Evolutionary conservation across 2,888 invertebrate species (phyloP).

Genomic region (Aphelenchoides bicaudatus): DNA sequence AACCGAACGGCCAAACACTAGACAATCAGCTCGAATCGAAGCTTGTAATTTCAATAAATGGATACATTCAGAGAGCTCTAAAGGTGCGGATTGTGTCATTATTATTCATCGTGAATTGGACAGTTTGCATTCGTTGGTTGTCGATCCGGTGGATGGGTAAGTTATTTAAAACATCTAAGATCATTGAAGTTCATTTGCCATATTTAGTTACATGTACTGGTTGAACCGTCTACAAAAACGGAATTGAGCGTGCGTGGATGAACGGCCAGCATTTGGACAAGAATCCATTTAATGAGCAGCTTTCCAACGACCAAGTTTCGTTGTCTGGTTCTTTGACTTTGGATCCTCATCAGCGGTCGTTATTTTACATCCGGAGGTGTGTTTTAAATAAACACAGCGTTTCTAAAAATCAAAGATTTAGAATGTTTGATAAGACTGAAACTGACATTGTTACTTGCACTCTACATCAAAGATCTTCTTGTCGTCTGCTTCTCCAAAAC

Average conservation of each 20-base stretch:
- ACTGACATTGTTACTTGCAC: slow-evolving; percentile 31
- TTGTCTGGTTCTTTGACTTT: slow-evolving; percentile 26
- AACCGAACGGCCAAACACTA: slow-evolving; percentile 26
- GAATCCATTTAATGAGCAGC: slow-evolving; percentile 35
- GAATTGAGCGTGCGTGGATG: slow-evolving; percentile 41
- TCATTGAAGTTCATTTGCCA: not conserved
- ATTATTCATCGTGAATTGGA: slow-evolving; percentile 30
- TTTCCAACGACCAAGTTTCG: slow-evolving; percentile 29
- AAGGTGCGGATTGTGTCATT: slow-evolving; percentile 22
- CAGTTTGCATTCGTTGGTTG: slow-evolving; percentile 34
- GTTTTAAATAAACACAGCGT: slow-evolving; percentile 7
- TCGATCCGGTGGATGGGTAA: slow-evolving; percentile 41
- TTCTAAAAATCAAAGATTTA: too few relatives aligned
- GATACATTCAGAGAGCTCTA: not conserved
- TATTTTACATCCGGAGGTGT: slow-evolving; percentile 28
- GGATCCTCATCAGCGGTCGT: slow-evolving; percentile 19
- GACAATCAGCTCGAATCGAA: slow-evolving; percentile 32
- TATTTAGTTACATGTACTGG: slow-evolving; percentile 42
- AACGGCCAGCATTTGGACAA: slow-evolving; percentile 35
- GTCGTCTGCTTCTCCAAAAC: slow-evolving; percentile 27
- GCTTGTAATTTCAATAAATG: slow-evolving; percentile 27
- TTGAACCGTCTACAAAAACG: slow-evolving; percentile 37
- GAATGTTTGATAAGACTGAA: too few relatives aligned
- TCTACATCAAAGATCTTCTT: slow-evolving; percentile 30
- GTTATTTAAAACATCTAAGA: not conserved